Conservation (phyloP, 2,888 invertebrate genomes). For the Oasisia sp. region DNA sequence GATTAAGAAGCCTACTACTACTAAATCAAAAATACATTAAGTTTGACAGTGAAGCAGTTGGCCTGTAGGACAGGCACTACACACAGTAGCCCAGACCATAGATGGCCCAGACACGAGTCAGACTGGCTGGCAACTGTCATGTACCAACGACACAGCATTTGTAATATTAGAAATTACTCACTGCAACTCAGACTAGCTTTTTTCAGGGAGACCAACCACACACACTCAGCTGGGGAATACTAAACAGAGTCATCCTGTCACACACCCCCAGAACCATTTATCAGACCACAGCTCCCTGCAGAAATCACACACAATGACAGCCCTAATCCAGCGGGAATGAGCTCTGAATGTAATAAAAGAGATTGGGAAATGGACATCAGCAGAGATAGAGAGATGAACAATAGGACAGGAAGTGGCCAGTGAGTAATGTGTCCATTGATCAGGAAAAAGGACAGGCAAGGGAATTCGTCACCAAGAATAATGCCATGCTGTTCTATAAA, state of each 20-base stretch:
- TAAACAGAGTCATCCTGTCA: background rate
- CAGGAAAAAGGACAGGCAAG: background rate
- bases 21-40: background rate
- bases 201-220: background rate
- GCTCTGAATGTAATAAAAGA: background rate
- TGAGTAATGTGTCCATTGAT: background rate
- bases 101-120: background rate
- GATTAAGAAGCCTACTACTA: background rate
- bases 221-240: background rate
- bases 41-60: background rate
- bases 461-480: background rate
- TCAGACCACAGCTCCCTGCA: background rate
- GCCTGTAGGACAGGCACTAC: background rate
- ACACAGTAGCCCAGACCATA: background rate
- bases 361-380: background rate
- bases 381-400: conserved; percentile 12
- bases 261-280: background rate
- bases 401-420: background rate
- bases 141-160: background rate
- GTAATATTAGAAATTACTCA: background rate
- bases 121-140: background rate
- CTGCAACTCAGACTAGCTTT: background rate
- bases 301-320: background rate
- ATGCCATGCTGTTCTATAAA: background rate
- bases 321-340: conserved; percentile 3